Conservation (phyloP, 2,113 vertebrate genomes). For the Ornithorhynchus anatinus region DNA sequence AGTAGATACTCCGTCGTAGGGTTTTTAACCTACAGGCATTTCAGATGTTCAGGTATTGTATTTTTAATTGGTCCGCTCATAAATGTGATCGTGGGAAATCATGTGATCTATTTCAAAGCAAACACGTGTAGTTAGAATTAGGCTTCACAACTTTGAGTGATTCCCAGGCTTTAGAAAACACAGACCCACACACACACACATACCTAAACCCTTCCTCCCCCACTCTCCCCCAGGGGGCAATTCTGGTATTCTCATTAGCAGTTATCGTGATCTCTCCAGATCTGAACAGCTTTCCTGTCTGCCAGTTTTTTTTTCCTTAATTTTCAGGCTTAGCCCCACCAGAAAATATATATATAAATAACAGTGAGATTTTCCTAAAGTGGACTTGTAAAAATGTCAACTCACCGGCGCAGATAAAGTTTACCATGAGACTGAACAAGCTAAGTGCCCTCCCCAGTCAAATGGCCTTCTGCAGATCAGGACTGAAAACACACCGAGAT, state of each 20-base stretch:
- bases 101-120: constrained; percentile 56
- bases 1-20: constrained; percentile 17
- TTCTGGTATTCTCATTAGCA: constrained; percentile 65
- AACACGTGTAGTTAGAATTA: constrained; percentile 66
- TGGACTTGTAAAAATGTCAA: no score
- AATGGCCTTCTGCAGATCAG: constrained; percentile 3
- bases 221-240: no score
- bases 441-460: constrained; percentile 32
- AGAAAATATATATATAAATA: constrained; percentile 72
- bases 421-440: constrained; percentile 40
- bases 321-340: constrained; percentile 53
- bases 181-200: no score
- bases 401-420: constrained; percentile 53
- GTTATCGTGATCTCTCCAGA: constrained; percentile 69
- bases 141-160: constrained; percentile 29
- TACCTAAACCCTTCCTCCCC: neutral
- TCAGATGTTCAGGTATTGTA: constrained; percentile 68
- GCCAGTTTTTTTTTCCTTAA: constrained; percentile 58
- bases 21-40: constrained; percentile 35
- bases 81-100: constrained; percentile 63
- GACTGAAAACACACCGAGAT: constrained; percentile 41
- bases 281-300: constrained; percentile 72
- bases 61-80: constrained; percentile 72
- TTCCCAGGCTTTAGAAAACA: constrained; percentile 13
- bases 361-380: constrained; percentile 73